Evolutionary conservation across 2,888 invertebrate genomes (phyloP).

Genomic region (Hypsopygia costalis): DNA sequence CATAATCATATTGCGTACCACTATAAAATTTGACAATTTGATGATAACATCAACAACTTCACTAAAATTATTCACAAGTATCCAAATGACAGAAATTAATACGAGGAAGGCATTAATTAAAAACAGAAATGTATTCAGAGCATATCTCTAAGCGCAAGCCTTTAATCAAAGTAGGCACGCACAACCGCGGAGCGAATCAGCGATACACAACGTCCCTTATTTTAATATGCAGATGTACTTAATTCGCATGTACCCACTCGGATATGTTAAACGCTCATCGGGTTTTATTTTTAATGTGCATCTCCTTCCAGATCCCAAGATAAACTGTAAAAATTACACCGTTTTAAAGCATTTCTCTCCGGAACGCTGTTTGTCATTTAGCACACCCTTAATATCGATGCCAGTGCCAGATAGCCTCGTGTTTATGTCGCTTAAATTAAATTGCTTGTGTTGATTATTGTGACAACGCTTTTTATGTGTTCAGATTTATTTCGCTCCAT

Average conservation of each 20-base stretch:
- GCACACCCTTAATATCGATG: conserved; percentile 74
- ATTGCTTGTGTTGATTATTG: conserved; percentile 71
- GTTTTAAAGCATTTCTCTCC: conserved; percentile 67
- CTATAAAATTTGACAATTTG: no score
- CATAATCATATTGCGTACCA: no score
- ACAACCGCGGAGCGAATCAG: conserved; percentile 39
- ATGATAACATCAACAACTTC: no score
- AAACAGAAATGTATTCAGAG: conserved; percentile 39
- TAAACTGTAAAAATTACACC: conserved; percentile 67
- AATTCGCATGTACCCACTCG: conserved; percentile 39
- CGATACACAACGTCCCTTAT: conserved; percentile 34
- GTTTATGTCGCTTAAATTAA: conserved; percentile 77
- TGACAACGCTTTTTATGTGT: conserved; percentile 62
- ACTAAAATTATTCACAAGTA: conserved; percentile 35
- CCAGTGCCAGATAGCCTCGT: conserved; percentile 65
- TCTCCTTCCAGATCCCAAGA: conserved; percentile 56
- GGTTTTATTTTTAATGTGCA: conserved; percentile 55
- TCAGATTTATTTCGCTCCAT: conserved; percentile 55
- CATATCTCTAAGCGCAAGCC: conserved; percentile 39
- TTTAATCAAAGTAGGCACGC: conserved; percentile 49
- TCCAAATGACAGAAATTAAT: conserved; percentile 38
- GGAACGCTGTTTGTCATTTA: conserved; percentile 73
- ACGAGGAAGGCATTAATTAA: conserved; percentile 40
- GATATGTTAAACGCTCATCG: conserved; percentile 52
- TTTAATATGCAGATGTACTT: conserved; percentile 49